phyloP scores from a whole-genome alignment of 2,113 vertebrate species.

The Lonchura striata region DNA sequence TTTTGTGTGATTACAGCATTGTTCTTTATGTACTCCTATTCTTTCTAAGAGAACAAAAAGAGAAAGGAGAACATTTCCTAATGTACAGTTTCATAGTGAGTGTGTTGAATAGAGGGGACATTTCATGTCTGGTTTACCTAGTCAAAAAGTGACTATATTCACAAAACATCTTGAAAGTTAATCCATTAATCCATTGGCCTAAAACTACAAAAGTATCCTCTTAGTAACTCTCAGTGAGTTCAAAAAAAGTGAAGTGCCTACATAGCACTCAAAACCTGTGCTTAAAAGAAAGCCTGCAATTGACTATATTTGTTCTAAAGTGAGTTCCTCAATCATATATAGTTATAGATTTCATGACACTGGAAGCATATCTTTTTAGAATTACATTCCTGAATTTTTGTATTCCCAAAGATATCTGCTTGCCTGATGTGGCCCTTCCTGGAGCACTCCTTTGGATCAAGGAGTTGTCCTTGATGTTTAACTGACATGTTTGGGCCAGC shows the following conservation, averaged over 20 bases:
- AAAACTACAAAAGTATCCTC: background rate
- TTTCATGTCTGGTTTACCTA: background rate
- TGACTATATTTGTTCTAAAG: background rate
- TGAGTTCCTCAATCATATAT: background rate
- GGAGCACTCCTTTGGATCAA: background rate
- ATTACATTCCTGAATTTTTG: background rate
- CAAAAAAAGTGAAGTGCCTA: background rate
- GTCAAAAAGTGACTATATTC: background rate
- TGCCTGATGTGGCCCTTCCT: background rate
- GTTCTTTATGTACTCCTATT: background rate
- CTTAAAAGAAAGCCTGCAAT: background rate
- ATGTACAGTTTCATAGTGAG: background rate
- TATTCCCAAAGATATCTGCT: background rate
- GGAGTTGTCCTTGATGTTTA: fast-evolving
- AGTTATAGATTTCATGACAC: background rate
- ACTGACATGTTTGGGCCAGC: background rate
- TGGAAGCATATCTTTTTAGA: background rate
- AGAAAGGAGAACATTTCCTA: background rate
- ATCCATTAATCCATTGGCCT: background rate
- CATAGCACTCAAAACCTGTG: background rate
- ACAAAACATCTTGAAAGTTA: background rate
- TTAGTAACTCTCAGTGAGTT: background rate
- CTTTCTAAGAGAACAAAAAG: background rate
- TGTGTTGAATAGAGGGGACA: background rate
- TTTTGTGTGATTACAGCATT: background rate